phyloP scores from a whole-genome alignment of 2,113 vertebrate species.

The Coptodon rendalli region DNA sequence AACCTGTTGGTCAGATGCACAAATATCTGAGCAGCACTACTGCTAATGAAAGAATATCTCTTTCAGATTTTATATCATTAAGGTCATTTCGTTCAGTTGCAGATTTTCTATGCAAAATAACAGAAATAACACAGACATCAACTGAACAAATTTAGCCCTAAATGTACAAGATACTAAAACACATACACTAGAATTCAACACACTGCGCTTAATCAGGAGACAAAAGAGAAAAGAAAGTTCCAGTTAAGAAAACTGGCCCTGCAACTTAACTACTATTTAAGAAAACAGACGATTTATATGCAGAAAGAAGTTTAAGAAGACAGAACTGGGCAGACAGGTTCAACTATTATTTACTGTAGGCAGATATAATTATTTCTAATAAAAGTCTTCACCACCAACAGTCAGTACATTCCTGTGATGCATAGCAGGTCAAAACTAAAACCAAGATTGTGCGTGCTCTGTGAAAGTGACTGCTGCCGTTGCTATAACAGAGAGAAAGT shows the following conservation, averaged over 20 bases:
- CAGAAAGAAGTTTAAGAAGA: slow-evolving; percentile 22
- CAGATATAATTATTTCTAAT: slow-evolving; percentile 62
- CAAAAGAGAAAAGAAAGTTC: slow-evolving; percentile 14
- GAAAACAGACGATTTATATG: background rate
- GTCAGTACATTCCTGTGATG: slow-evolving; percentile 44
- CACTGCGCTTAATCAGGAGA: background rate
- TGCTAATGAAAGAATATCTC: background rate
- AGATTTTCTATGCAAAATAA: background rate
- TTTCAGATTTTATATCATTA: background rate
- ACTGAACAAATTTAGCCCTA: slow-evolving; percentile 2
- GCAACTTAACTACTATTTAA: slow-evolving; percentile 2
- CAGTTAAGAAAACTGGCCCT: slow-evolving; percentile 17
- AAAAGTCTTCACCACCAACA: slow-evolving; percentile 44
- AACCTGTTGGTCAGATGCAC: background rate
- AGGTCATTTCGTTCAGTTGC: background rate
- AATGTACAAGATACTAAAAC: background rate
- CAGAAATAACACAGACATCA: background rate
- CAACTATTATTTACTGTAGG: slow-evolving; percentile 17
- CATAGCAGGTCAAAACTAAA: slow-evolving; percentile 11
- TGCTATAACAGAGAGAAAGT: background rate
- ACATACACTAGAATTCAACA: background rate
- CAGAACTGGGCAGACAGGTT: slow-evolving; percentile 51
- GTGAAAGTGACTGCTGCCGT: background rate
- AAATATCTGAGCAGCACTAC: background rate
- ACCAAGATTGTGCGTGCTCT: background rate